Percentiles rank a stretch among this genome's conserved stretches.
Evolutionary conservation across 2,113 vertebrate genomes (phyloP).

Genomic region (Platichthys stellatus): DNA sequence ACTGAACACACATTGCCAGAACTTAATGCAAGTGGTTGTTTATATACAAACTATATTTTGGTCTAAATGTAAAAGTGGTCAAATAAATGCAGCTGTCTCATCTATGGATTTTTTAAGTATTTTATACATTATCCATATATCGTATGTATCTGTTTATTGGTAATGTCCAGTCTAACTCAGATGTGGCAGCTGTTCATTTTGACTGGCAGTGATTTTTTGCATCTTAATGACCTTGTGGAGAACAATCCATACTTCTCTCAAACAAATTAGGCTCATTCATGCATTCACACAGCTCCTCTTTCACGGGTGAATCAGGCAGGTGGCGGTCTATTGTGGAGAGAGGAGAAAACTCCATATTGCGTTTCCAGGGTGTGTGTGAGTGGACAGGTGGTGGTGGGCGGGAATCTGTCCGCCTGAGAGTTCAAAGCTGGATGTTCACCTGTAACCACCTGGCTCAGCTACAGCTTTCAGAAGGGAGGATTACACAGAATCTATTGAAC

Average conservation of each 20-base stretch:
- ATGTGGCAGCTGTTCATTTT: slow-evolving; percentile 31
- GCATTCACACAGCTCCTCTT: slow-evolving; percentile 55
- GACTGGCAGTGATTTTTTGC: slow-evolving; percentile 31
- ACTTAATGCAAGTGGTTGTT: background rate
- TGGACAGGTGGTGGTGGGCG: slow-evolving; percentile 31
- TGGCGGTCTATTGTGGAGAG: slow-evolving; percentile 49
- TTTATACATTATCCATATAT: background rate
- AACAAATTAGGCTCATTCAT: slow-evolving; percentile 53
- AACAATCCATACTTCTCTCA: slow-evolving; percentile 34
- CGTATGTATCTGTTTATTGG: background rate
- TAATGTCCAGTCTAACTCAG: background rate
- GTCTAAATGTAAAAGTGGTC: background rate
- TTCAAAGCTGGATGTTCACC: slow-evolving; percentile 45
- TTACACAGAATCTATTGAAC: background rate
- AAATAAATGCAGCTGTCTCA: background rate
- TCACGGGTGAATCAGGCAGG: slow-evolving; percentile 64
- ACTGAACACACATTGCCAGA: no score
- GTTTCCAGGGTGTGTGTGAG: slow-evolving; percentile 57
- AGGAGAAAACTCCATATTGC: slow-evolving; percentile 52
- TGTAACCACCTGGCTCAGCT: background rate
- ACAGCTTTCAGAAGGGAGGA: background rate
- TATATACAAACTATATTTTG: background rate
- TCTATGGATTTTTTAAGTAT: background rate
- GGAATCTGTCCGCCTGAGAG: slow-evolving; percentile 26
- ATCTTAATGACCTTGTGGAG: slow-evolving; percentile 19